These are phyloP conservation scores for Agrilus mali DNA, from an alignment of 2,888 invertebrate genomes.

Conservation along the genomic window DNA sequence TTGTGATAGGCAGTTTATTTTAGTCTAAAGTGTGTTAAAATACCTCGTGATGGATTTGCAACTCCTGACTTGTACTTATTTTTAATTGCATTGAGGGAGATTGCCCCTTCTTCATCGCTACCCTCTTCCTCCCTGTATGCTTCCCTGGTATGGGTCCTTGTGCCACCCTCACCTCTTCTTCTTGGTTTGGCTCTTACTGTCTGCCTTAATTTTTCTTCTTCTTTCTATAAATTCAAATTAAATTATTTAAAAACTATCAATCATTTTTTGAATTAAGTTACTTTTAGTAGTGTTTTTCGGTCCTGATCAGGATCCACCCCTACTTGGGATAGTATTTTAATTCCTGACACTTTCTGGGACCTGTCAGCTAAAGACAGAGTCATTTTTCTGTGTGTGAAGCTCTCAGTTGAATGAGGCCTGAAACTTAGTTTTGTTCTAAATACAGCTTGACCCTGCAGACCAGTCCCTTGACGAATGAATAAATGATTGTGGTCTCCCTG, in stretches of 20 bases:
- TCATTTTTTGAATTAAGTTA: background rate
- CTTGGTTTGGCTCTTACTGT: slow-evolving; percentile 55
- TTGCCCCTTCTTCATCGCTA: slow-evolving; percentile 87
- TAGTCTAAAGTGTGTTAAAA: too few species aligned
- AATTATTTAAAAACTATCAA: background rate
- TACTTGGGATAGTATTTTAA: slow-evolving; percentile 90
- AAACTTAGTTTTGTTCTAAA: slow-evolving; percentile 94
- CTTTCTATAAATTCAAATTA: slow-evolving; percentile 51
- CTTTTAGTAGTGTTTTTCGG: slow-evolving; percentile 81
- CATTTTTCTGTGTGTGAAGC: slow-evolving; percentile 98
- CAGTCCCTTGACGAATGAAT: slow-evolving; percentile 95
- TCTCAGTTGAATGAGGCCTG: slow-evolving; percentile 97
- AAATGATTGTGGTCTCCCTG: slow-evolving; percentile 94
- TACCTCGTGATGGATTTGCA: slow-evolving; percentile 32
- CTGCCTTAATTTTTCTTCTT: slow-evolving; percentile 88
- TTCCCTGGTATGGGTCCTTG: slow-evolving; percentile 30
- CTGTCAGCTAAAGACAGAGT: slow-evolving; percentile 94
- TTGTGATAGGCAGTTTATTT: too few species aligned
- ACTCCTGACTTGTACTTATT: slow-evolving; percentile 70
- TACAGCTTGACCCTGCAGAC: slow-evolving; percentile 94
- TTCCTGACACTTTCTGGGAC: slow-evolving; percentile 84
- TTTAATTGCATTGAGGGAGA: slow-evolving; percentile 88
- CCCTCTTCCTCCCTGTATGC: slow-evolving; percentile 63
- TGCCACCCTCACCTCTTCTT: slow-evolving; percentile 27
- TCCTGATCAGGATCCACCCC: slow-evolving; percentile 92